Conservation (phyloP, 2,888 invertebrate species). For the Lepidochrysops patricia region DNA sequence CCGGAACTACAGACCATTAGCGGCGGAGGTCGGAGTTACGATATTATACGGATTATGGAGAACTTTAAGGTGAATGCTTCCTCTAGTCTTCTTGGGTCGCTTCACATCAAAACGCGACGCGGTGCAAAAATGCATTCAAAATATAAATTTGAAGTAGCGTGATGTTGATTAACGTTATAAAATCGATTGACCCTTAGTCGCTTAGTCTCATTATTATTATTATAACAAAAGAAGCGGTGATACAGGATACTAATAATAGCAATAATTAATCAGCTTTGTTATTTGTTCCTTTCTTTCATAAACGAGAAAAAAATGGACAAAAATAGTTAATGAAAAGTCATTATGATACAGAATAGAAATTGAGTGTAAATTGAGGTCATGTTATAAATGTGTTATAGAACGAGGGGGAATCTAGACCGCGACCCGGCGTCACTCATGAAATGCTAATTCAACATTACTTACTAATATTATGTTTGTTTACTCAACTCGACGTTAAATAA, state of each 20-base stretch:
- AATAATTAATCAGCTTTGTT: too few relatives aligned
- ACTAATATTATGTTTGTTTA: not conserved
- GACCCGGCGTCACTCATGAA: not conserved
- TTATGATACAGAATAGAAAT: not conserved
- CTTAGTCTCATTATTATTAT: too few relatives aligned
- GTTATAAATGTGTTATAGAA: not conserved
- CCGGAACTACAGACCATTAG: not conserved
- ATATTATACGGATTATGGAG: not conserved
- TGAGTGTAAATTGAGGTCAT: not conserved
- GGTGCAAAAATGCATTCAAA: too few relatives aligned
- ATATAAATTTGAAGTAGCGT: too few relatives aligned
- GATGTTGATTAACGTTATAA: too few relatives aligned
- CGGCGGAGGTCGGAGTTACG: not conserved
- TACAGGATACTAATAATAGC: too few relatives aligned
- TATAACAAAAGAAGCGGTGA: too few relatives aligned
- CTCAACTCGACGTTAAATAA: not conserved
- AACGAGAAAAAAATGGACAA: not conserved
- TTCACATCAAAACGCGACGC: too few relatives aligned
- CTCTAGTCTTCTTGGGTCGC: not conserved
- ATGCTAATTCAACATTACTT: not conserved
- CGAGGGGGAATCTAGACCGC: not conserved
- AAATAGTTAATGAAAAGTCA: not conserved
- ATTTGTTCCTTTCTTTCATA: too few relatives aligned
- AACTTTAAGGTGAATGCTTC: not conserved
- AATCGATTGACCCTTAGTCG: too few relatives aligned